Base-by-base conservation (phyloP, 2,888 invertebrate genomes). In the Drosophila aldrichi region DNA sequence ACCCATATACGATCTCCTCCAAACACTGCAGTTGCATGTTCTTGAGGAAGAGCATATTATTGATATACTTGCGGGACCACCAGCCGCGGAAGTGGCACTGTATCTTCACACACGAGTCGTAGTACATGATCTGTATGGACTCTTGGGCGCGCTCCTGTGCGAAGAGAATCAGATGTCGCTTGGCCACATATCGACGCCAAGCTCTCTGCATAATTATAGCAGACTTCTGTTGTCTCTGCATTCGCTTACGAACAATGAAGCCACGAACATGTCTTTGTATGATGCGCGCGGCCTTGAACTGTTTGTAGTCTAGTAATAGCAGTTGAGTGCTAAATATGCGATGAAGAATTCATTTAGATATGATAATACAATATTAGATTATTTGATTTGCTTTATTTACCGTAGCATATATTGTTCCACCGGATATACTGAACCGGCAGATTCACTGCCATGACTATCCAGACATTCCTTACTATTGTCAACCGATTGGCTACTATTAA, bases 31-130 rank as follows among this genome's bases (percentile, higher is more conserved):
- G 3, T 54, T 91, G 91, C 0, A 82, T 40, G 0, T 54, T 54
- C 7, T 70, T 70, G n/a, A 92, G 59, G 20, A 63, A 77, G 2
- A 46, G 43, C 22, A 88, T 82, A 57, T 92, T 88, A 51, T 90
- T 88, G 5, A 82, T 22, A 40, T 89, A 49, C 52, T 88, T 81
- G 2, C 92, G 89, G 0, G 83, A 79, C 74, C 76, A 86, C 74
- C 80, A 92, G n/a, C 93, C 93, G 1, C 92, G 91, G 66, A 77
- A 92, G 0, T 73, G 2, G 4, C 82, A 70, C 64, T 92, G 92
- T 38, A 92, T 92, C 3, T 55, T 70, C 0, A 59, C 49, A 1
- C 91, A 90, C 0, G 67, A 46, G 0, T 36, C 29, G 8, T 82
- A 36, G 40, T 79, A 89, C 57, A 79, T 64, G 0, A 70, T 9